phyloP scores from a whole-genome alignment of 2,888 invertebrate genomes.

The Celastrina argiolus region DNA sequence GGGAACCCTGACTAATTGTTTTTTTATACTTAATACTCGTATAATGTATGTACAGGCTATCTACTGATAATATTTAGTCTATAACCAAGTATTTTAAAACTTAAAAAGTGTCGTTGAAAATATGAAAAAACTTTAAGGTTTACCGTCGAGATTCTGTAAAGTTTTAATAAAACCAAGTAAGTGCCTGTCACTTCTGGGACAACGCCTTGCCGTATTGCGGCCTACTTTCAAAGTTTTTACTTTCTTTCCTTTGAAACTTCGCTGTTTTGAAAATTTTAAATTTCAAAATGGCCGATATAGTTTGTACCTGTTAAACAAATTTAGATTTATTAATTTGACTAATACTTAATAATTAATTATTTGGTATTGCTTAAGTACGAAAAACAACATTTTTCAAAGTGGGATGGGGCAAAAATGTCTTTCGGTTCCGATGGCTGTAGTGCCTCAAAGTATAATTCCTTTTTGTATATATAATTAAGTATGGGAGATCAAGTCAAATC shows the following conservation, averaged over 20 bases:
- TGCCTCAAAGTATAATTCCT: too few relatives aligned
- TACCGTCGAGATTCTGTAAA: background rate
- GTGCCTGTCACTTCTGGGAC: slow-evolving; percentile 9
- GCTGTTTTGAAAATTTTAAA: background rate
- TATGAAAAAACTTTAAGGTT: background rate
- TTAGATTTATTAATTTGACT: too few relatives aligned
- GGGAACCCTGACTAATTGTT: too few relatives aligned
- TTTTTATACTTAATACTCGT: too few relatives aligned
- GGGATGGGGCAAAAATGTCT: too few relatives aligned
- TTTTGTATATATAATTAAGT: too few relatives aligned
- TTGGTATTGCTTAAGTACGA: too few relatives aligned
- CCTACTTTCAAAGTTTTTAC: background rate
- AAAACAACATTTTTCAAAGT: too few relatives aligned
- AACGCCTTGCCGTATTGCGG: slow-evolving; percentile 22
- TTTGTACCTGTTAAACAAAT: background rate
- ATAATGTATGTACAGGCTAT: too few relatives aligned
- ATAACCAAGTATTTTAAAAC: background rate
- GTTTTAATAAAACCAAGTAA: slow-evolving; percentile 1
- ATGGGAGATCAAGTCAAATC: too few relatives aligned
- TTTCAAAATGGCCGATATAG: background rate
- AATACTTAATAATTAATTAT: too few relatives aligned
- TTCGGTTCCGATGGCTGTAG: too few relatives aligned
- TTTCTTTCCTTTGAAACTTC: background rate
- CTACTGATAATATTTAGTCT: background rate
- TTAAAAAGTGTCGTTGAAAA: background rate